Evolutionary conservation across 2,888 invertebrate genomes (phyloP).

Genomic region (Trachelus stipa): DNA sequence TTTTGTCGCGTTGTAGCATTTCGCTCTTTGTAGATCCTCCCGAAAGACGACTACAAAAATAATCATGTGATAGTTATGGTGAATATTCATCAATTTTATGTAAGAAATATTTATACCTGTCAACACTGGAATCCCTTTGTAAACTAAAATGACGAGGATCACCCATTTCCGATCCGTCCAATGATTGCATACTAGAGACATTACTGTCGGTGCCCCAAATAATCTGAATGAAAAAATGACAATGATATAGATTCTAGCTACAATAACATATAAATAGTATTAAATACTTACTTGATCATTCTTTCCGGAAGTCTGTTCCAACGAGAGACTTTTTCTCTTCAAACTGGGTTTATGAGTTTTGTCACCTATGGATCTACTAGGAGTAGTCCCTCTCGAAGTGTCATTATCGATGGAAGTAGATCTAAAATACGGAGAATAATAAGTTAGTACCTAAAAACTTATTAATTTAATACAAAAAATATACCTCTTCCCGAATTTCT

Average conservation of each 20-base stretch:
- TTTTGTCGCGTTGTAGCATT: constrained; percentile 79
- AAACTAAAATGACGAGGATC: constrained; percentile 73
- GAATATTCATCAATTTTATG: constrained; percentile 10
- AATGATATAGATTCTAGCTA: constrained; percentile 7
- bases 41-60: constrained; percentile 75
- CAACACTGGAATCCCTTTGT: constrained; percentile 81
- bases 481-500: constrained; percentile 61
- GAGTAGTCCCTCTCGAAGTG: constrained; percentile 60
- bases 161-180: constrained; percentile 69
- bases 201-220: constrained; percentile 91
- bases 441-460: not conserved
- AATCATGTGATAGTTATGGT: constrained; percentile 9
- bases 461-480: not conserved
- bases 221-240: constrained; percentile 66
- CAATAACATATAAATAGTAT: not conserved
- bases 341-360: constrained; percentile 69
- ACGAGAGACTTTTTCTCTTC: constrained; percentile 77
- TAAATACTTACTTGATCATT: constrained; percentile 56
- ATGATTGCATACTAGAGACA: constrained; percentile 84
- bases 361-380: constrained; percentile 59
- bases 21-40: constrained; percentile 90
- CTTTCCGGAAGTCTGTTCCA: constrained; percentile 75
- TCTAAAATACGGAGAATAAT: constrained; percentile 61
- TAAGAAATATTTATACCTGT: constrained; percentile 70
- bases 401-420: constrained; percentile 76